Evolutionary conservation across 2,888 invertebrate species (phyloP).

Genomic region (Oscheius sp.): DNA sequence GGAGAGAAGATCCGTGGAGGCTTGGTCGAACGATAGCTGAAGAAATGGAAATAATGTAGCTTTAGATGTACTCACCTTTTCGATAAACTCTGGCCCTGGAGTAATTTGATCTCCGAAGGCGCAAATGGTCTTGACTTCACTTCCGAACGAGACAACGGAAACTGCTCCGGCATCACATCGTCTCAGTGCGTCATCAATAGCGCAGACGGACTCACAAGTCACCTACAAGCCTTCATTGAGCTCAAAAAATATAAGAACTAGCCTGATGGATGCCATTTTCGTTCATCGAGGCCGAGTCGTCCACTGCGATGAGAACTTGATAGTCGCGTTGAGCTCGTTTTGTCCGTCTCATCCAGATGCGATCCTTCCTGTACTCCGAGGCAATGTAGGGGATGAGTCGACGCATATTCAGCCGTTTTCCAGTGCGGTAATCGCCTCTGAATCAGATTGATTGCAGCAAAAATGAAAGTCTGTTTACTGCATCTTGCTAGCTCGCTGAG

Average conservation of each 20-base stretch:
- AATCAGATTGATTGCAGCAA: not conserved
- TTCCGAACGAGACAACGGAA: slow-evolving; percentile 90
- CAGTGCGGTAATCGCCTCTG: slow-evolving; percentile 93
- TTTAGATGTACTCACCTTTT: slow-evolving; percentile 20
- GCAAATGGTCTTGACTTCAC: slow-evolving; percentile 86
- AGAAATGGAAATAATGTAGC: slow-evolving; percentile 18
- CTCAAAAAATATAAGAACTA: not conserved
- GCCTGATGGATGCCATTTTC: slow-evolving; percentile 79
- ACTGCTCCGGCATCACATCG: slow-evolving; percentile 84
- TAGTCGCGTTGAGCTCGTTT: slow-evolving; percentile 95
- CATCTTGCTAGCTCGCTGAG: slow-evolving; percentile 89
- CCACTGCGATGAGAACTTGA: slow-evolving; percentile 93
- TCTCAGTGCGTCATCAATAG: slow-evolving; percentile 88
- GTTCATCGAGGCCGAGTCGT: slow-evolving; percentile 85
- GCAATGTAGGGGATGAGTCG: slow-evolving; percentile 98
- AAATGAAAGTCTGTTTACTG: slow-evolving; percentile 75
- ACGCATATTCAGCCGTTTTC: slow-evolving; percentile 96
- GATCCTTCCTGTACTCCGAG: slow-evolving; percentile 97
- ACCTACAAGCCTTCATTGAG: slow-evolving; percentile 75
- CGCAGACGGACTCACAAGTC: slow-evolving; percentile 92
- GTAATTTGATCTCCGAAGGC: slow-evolving; percentile 87
- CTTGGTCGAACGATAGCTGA: slow-evolving; percentile 83
- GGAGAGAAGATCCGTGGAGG: slow-evolving; percentile 83
- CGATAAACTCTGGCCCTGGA: slow-evolving; percentile 80
- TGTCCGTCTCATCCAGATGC: slow-evolving; percentile 95